phyloP scores from a whole-genome alignment of 2,797 vertebrate genomes.

The Phalanger gymnotis region DNA sequence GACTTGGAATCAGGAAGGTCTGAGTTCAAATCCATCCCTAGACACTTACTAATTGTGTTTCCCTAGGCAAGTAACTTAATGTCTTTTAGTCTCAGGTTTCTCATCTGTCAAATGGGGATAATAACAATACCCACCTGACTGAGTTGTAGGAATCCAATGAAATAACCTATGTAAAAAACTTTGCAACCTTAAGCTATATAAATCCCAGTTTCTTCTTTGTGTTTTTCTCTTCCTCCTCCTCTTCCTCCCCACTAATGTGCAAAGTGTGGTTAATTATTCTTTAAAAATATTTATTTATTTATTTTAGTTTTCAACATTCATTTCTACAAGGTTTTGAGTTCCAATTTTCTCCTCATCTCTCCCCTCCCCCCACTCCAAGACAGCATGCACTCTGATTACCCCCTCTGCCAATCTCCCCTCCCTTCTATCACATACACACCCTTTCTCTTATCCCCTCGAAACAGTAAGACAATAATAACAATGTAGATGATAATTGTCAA shows the following conservation, averaged over 20 bases:
- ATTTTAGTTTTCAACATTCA: too few relatives aligned
- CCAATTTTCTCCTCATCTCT: too few relatives aligned
- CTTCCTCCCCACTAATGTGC: not conserved
- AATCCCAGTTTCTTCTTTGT: not conserved
- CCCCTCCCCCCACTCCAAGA: too few relatives aligned
- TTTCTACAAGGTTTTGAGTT: too few relatives aligned
- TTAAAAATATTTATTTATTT: too few relatives aligned
- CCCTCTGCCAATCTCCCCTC: too few relatives aligned
- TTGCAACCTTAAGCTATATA: not conserved
- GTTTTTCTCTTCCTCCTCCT: not conserved
- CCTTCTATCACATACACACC: too few relatives aligned
- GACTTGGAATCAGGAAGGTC: not conserved
- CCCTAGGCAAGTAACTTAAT: not conserved
- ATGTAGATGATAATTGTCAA: too few relatives aligned
- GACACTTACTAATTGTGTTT: not conserved
- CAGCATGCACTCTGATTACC: too few relatives aligned
- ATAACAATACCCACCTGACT: not conserved
- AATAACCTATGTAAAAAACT: not conserved
- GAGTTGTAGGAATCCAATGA: not conserved
- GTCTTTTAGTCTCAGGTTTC: not conserved
- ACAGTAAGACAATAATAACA: too few relatives aligned
- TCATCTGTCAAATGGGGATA: not conserved
- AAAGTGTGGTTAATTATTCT: too few relatives aligned
- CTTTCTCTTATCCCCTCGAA: too few relatives aligned
- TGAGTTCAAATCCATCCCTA: not conserved